Percentiles rank a stretch among this genome's conserved stretches.
phyloP scores from a whole-genome alignment of 1,140 invertebrate genomes.

The Bicyclus anynana region DNA sequence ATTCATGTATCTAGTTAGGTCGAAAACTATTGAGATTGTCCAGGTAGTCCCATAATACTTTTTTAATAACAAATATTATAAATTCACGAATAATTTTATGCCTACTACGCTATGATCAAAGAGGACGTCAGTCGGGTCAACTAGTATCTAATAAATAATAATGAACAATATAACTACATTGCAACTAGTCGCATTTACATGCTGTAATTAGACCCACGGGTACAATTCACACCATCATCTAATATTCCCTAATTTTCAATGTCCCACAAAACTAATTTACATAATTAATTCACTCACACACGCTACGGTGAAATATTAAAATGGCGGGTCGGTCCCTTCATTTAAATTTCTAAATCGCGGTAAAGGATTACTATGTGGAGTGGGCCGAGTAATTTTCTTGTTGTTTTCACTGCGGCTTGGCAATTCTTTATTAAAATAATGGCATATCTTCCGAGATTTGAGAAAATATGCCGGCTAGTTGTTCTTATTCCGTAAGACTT shows the following conservation, averaged over 20 bases:
- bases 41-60: too few relatives aligned
- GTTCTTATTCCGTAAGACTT: too few relatives aligned
- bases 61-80: too few relatives aligned
- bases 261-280: slow-evolving; percentile 53
- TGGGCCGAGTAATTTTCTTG: slow-evolving; percentile 16
- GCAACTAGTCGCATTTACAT: neutral
- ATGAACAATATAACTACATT: neutral
- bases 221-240: slow-evolving; percentile 29
- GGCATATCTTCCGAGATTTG: too few relatives aligned
- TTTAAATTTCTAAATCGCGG: slow-evolving; percentile 56
- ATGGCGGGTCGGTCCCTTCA: slow-evolving; percentile 44
- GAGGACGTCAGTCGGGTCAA: neutral
- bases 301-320: slow-evolving; percentile 53
- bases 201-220: neutral
- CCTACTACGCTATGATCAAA: too few relatives aligned
- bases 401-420: neutral
- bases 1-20: too few relatives aligned
- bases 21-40: too few relatives aligned
- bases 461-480: too few relatives aligned
- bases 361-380: slow-evolving; percentile 31
- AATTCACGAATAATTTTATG: too few relatives aligned
- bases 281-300: slow-evolving; percentile 59
- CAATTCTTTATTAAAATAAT: neutral
- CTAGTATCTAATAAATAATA: neutral
- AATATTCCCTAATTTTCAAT: slow-evolving; percentile 37